phyloP scores from a whole-genome alignment of 1,140 invertebrate species.

The Wasmannia auropunctata region DNA sequence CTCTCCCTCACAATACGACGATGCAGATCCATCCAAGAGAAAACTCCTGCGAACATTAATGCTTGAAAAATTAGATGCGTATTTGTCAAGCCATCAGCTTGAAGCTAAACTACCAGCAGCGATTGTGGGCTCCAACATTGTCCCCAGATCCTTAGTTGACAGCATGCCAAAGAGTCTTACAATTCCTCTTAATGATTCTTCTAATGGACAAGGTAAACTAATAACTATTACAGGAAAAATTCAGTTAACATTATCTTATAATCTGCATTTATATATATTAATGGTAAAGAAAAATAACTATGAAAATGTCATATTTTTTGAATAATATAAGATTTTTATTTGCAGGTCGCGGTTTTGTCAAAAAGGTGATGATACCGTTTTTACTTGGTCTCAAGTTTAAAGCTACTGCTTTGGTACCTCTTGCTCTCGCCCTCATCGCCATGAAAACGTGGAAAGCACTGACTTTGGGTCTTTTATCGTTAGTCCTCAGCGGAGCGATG shows the following conservation, averaged over 20 bases:
- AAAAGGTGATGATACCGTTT: slow-evolving; percentile 93
- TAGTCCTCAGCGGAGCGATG: slow-evolving; percentile 92
- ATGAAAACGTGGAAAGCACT: slow-evolving; percentile 95
- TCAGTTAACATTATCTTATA: neutral
- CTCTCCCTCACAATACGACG: slow-evolving; percentile 72
- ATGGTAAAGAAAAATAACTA: neutral
- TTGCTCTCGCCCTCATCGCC: slow-evolving; percentile 92
- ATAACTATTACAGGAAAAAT: neutral
- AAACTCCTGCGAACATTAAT: slow-evolving; percentile 81
- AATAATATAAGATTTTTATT: slow-evolving; percentile 18
- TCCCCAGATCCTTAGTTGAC: slow-evolving; percentile 89
- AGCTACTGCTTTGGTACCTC: slow-evolving; percentile 91
- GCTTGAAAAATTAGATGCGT: slow-evolving; percentile 84
- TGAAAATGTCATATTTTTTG: neutral
- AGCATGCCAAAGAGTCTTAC: slow-evolving; percentile 88
- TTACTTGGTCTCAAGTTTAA: slow-evolving; percentile 94
- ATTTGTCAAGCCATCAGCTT: slow-evolving; percentile 82
- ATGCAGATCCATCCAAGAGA: slow-evolving; percentile 74
- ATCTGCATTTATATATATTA: neutral
- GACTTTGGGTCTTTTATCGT: slow-evolving; percentile 92
- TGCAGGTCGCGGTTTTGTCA: slow-evolving; percentile 91
- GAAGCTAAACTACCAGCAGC: slow-evolving; percentile 84
- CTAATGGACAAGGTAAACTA: slow-evolving; percentile 86
- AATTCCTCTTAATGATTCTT: slow-evolving; percentile 88
- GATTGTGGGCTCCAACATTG: slow-evolving; percentile 82